phyloP scores from a whole-genome alignment of 2,888 invertebrate genomes.

The Hartigia nigra region DNA sequence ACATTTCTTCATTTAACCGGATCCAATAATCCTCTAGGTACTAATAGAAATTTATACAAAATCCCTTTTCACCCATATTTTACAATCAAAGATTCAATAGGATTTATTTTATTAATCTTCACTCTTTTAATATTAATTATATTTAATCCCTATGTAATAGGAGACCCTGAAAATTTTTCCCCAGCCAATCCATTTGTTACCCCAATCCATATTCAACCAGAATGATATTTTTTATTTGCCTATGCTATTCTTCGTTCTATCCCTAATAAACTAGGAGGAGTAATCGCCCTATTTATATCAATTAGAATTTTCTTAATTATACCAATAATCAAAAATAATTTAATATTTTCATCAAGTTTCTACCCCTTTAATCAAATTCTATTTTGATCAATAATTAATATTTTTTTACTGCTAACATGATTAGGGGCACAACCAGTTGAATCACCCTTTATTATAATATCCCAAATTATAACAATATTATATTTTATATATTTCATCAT shows the following conservation, averaged over 20 bases:
- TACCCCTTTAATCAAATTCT: slow-evolving; percentile 65
- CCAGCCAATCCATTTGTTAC: slow-evolving; percentile 77
- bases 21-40: slow-evolving; percentile 75
- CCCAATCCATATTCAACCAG: slow-evolving; percentile 82
- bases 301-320: slow-evolving; percentile 76
- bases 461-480: slow-evolving; percentile 50
- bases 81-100: slow-evolving; percentile 73
- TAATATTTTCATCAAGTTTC: slow-evolving; percentile 69
- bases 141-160: slow-evolving; percentile 71
- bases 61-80: slow-evolving; percentile 77
- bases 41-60: slow-evolving; percentile 76
- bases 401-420: slow-evolving; percentile 64
- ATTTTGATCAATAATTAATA: slow-evolving; percentile 59
- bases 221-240: slow-evolving; percentile 88
- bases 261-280: slow-evolving; percentile 83
- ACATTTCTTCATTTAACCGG: slow-evolving; percentile 76
- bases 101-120: slow-evolving; percentile 71
- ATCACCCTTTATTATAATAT: slow-evolving; percentile 57
- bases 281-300: slow-evolving; percentile 74
- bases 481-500: slow-evolving; percentile 55
- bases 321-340: slow-evolving; percentile 70
- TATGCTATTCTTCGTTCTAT: slow-evolving; percentile 85
- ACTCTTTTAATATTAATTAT: slow-evolving; percentile 69
- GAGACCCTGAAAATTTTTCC: slow-evolving; percentile 81
- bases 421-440: slow-evolving; percentile 66